Base-by-base conservation (phyloP, 2,888 invertebrate genomes). In the Steromphala cineraria region DNA sequence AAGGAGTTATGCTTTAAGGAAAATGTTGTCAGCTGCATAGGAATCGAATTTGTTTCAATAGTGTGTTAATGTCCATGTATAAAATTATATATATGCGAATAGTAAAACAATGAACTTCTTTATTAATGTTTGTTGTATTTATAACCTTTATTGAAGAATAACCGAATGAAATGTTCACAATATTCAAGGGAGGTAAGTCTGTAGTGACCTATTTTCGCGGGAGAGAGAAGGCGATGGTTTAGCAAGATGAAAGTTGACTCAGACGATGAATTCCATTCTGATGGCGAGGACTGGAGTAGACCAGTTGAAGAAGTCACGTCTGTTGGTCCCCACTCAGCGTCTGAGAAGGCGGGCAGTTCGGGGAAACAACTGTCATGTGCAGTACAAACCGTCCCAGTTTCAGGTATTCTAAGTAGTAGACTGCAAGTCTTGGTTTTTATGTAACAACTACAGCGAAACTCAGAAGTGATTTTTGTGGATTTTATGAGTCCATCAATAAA, bases 281-380 rank as follows among this genome's bases (percentile, higher is more conserved):
- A 55, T 31, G 53, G 36, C 17, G 77, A 77, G 21, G 77, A 77
- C 21, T 77, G 77, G 77, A 77, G 77, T n/a, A 24, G 19, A 53
- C 77, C 77, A 15, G 77, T 77, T 53, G 56, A 56, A 17, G 77
- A 56, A 2, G 56, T 62, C 15, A 28, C 15, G 15, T 28, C 62
- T 15, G 24, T 24, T 15, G 17, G 2, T 24, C 62, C 0, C 28
- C 17, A 24, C 28, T 62, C 62, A 15, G 21, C 28, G 13, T 24
- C 15, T 28, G 28, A 2, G 13, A 62, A 21, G 10, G 3, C 10
- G 62, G 28, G 28, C 28, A 62, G 28, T 1, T 28, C 15, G 15
- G 24, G 62, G 24, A 62, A 62, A 28, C 62, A 24, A 10, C 0
- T 19, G 19, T 56, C 19, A 56, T 62, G 28, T 24, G 62, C 15